phyloP scores from a whole-genome alignment of 2,113 vertebrate genomes.

The Chlorocebus sabaeus region DNA sequence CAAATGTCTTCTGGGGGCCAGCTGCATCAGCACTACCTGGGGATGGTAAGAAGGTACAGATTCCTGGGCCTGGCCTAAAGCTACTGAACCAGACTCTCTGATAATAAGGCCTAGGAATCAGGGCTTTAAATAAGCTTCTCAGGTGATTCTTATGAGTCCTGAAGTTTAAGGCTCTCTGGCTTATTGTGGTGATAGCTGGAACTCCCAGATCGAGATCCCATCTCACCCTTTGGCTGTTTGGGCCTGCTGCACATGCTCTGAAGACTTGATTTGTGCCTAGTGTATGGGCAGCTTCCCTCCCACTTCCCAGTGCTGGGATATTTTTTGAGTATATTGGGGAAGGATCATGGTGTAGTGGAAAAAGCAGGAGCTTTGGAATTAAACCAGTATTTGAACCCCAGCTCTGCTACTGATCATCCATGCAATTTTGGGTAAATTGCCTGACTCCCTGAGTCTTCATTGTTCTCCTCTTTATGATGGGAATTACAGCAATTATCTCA shows the following conservation, averaged over 20 bases:
- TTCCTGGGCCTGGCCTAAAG: background rate
- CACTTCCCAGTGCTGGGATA: background rate
- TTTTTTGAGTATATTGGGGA: background rate
- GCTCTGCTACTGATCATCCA: background rate
- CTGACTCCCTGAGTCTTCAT: background rate
- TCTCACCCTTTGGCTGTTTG: background rate
- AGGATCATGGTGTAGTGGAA: background rate
- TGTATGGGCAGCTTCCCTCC: background rate
- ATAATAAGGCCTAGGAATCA: background rate
- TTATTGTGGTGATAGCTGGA: background rate
- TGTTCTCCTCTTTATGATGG: background rate
- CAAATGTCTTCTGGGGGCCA: background rate
- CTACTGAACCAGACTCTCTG: background rate
- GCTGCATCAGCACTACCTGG: background rate
- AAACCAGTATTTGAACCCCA: background rate
- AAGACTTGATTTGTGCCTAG: background rate
- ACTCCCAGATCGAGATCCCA: fast-evolving
- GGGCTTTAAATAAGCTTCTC: background rate
- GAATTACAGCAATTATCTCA: background rate
- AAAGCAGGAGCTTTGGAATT: background rate
- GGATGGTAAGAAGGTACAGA: background rate
- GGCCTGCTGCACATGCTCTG: background rate
- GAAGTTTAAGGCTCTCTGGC: background rate
- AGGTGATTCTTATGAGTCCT: background rate
- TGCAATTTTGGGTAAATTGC: background rate